phyloP scores from a whole-genome alignment of 2,113 vertebrate genomes.

The Antigone vipio region DNA sequence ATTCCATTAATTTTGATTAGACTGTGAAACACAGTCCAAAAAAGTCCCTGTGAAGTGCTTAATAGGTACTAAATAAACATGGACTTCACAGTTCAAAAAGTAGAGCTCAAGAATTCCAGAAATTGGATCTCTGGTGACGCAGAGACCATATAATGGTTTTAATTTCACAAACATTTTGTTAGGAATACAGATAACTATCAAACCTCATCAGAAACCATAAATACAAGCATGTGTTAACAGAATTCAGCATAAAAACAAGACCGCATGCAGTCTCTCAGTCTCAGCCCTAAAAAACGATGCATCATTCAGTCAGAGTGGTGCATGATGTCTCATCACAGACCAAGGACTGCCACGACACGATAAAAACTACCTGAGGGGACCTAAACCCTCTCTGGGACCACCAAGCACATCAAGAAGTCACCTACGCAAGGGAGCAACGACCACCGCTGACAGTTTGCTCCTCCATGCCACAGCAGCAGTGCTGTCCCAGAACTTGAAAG shows the following conservation, averaged over 20 bases:
- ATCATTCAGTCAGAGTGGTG: slow-evolving; percentile 4
- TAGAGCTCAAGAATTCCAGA: neutral
- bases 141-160: fast-evolving
- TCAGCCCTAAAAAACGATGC: neutral
- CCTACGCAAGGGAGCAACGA: neutral
- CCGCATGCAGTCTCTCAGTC: neutral
- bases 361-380: neutral
- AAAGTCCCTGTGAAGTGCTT: neutral
- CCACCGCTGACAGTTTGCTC: neutral
- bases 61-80: neutral
- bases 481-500: neutral
- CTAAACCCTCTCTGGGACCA: neutral
- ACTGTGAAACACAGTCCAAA: neutral
- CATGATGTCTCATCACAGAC: neutral
- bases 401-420: neutral
- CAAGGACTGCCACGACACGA: neutral
- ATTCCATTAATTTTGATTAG: neutral
- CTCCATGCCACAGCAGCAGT: too few species aligned
- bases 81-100: neutral
- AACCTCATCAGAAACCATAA: neutral
- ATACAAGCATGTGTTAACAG: fast-evolving
- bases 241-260: neutral
- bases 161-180: fast-evolving
- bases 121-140: fast-evolving
- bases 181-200: neutral